phyloP scores from a whole-genome alignment of 2,888 invertebrate species.

The Volucella bombylans region DNA sequence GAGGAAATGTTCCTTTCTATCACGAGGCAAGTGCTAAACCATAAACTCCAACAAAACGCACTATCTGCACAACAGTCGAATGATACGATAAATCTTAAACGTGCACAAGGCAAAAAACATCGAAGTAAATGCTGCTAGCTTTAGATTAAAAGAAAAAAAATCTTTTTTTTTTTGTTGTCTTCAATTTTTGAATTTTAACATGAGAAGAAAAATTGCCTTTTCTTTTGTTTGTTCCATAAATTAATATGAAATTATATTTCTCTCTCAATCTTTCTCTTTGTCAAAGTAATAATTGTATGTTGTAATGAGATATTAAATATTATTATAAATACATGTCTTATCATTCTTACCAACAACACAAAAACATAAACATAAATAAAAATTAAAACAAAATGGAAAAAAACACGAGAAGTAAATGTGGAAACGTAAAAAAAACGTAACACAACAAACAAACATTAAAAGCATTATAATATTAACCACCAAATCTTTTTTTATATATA shows the following conservation, averaged over 20 bases:
- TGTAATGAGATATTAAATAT: slow-evolving; percentile 59
- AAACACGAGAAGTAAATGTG: slow-evolving; percentile 10
- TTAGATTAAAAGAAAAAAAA: slow-evolving; percentile 58
- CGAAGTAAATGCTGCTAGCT: slow-evolving; percentile 81
- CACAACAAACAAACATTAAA: slow-evolving; percentile 30
- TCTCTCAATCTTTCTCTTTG: slow-evolving; percentile 43
- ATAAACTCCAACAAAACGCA: slow-evolving; percentile 81
- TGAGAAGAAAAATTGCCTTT: slow-evolving; percentile 48
- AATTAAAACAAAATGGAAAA: slow-evolving; percentile 32
- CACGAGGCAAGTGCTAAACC: slow-evolving; percentile 83
- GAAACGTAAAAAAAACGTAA: slow-evolving; percentile 22
- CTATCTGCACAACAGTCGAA: slow-evolving; percentile 80
- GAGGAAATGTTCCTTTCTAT: slow-evolving; percentile 95
- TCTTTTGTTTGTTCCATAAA: slow-evolving; percentile 53
- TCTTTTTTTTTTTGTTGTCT: slow-evolving; percentile 42
- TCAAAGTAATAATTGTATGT: slow-evolving; percentile 63
- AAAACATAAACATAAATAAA: slow-evolving; percentile 24
- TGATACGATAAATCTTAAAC: slow-evolving; percentile 80
- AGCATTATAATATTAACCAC: slow-evolving; percentile 44
- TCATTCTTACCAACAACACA: slow-evolving; percentile 55
- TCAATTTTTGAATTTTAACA: slow-evolving; percentile 38
- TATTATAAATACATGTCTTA: slow-evolving; percentile 57
- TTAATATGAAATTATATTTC: slow-evolving; percentile 47
- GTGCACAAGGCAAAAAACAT: slow-evolving; percentile 78
- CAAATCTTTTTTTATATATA: slow-evolving; percentile 25